Evolutionary conservation across 2,113 vertebrate genomes (phyloP), one percentile per base, ranked within the genome.

Genomic region (Heteronetta atricapilla): DNA sequence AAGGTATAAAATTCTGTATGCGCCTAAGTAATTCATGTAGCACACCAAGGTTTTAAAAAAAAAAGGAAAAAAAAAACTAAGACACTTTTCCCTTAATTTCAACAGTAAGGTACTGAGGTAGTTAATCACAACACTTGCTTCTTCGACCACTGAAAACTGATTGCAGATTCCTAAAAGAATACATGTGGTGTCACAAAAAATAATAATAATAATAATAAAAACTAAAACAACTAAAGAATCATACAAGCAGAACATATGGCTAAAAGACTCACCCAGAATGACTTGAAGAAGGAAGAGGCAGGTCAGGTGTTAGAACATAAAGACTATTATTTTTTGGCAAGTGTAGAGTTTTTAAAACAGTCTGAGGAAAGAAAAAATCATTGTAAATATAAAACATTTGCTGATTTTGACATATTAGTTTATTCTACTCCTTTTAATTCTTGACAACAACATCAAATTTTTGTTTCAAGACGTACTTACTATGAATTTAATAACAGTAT

Each of bases 311-410:
- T 97, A 99, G 98, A 91, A 99, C 99, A 95, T 99, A 99, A 95
- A 99, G 98, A 98, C 98, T 99, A 98, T 99, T 99, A 98, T 99
- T 99, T 98, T 99, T 99, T 97, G 99, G 99, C 98, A 99, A 98
- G 95, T 99, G 99, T 98, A 99, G 99, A 97, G 98, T 99, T 98
- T 98, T 99, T 97, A 99, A 97, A 97, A 99, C 98, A 95, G 98
- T 99, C 99, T 99, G 97, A 83, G 82, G 82, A 13, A 56, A 96
- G 95, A 97, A 94, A 94, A 94, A 95, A 92, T 22, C 15, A 53
- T 76, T 56, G 73, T 89, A 87, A 90, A 62, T 62, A 53, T 76
- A 53, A 78, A 87, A 56, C 40, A 46, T 86, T 82, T 70, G 74
- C 53, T 69, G 29, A 86, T 62, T 81, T 48, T 70, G 8, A 89